Evolutionary conservation across 2,113 vertebrate species (phyloP).

Genomic region (Ptyas mucosa): DNA sequence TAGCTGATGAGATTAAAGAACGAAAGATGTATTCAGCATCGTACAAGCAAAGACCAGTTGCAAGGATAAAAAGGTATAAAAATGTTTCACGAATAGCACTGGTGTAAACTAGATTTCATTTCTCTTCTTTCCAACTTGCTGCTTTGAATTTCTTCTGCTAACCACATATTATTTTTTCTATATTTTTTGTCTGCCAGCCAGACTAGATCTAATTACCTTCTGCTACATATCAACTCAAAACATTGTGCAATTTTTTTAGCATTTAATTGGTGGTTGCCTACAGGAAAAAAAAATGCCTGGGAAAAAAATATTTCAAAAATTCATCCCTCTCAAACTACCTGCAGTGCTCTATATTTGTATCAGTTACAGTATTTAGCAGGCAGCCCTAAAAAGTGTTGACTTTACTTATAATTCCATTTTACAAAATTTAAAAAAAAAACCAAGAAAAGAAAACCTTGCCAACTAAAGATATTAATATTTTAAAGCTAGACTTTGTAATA

Average conservation of each 20-base stretch:
- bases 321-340: not conserved
- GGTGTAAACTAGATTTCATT: not conserved
- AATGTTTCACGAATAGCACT: not conserved
- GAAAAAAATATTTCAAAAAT: not conserved
- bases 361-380: not conserved
- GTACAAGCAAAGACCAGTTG: not conserved
- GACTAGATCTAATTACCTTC: not conserved
- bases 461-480: not conserved
- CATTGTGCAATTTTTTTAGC: not conserved
- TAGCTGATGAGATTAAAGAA: not conserved
- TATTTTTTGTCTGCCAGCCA: not conserved
- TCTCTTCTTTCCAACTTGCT: not conserved
- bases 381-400: not conserved
- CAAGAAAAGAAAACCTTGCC: not conserved
- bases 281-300: not conserved
- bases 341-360: not conserved
- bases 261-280: not conserved
- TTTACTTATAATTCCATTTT: not conserved
- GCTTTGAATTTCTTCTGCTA: not conserved
- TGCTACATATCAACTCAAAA: not conserved
- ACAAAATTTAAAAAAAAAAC: not conserved
- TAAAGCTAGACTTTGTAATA: not conserved
- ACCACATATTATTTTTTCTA: not conserved
- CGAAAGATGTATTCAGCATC: not conserved
- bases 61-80: not conserved